Evolutionary conservation across 2,113 vertebrate species (phyloP).

Genomic region (Crotalus horridus): DNA sequence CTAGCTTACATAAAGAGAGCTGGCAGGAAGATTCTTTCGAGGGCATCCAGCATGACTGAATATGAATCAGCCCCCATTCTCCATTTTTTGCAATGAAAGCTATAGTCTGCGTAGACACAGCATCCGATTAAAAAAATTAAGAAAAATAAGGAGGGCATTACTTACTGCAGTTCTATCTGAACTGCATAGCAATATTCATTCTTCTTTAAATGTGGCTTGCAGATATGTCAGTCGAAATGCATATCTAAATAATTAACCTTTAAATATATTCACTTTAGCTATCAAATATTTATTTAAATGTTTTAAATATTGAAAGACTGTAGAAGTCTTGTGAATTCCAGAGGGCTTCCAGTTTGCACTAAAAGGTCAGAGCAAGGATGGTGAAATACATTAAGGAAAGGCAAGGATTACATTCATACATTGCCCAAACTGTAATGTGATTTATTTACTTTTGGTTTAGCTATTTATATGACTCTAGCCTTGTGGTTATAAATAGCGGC

Average conservation of each 20-base stretch:
- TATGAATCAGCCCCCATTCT: conserved; percentile 34
- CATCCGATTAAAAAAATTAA: conserved; percentile 61
- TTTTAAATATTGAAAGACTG: background rate
- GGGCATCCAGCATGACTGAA: conserved; percentile 38
- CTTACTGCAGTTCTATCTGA: conserved; percentile 41
- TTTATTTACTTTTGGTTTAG: background rate
- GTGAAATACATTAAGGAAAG: background rate
- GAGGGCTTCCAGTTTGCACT: background rate
- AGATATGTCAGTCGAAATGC: conserved; percentile 19
- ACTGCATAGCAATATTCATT: conserved; percentile 23
- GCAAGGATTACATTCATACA: background rate
- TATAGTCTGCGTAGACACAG: conserved; percentile 33
- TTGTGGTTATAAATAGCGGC: background rate
- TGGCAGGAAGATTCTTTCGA: conserved; percentile 54
- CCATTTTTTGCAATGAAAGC: conserved; percentile 45
- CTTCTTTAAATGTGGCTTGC: conserved; percentile 16
- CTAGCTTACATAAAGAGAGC: conserved; percentile 10
- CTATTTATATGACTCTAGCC: background rate
- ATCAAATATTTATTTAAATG: background rate
- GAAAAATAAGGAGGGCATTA: conserved; percentile 44
- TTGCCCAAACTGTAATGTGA: background rate
- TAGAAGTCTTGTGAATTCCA: background rate
- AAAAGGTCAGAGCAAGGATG: background rate
- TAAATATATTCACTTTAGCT: background rate
- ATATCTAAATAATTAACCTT: background rate